Conservation (phyloP, 2,888 invertebrate genomes). For the Spatulosminthurus flaviceps region DNA sequence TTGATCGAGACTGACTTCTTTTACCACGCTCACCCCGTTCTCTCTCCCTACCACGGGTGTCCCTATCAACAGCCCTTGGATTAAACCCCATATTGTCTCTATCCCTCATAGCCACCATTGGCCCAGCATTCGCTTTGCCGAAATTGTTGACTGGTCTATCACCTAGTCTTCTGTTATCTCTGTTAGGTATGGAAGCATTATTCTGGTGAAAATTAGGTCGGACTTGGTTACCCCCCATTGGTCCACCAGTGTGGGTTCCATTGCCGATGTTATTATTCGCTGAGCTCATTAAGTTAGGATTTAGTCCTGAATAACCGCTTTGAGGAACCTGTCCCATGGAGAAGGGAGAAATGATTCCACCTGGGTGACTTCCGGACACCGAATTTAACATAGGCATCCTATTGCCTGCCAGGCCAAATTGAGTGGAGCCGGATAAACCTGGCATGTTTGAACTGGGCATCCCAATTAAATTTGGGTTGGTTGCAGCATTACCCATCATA, state of each 20-base stretch:
- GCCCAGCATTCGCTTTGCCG: neutral
- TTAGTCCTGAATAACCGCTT: constrained; percentile 21
- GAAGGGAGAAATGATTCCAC: constrained; percentile 4
- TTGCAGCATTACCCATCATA: constrained; percentile 30
- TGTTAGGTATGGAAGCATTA: constrained; percentile 5
- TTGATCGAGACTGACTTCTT: constrained; percentile 57
- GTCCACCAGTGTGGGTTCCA: constrained; percentile 22
- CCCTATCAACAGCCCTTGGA: neutral
- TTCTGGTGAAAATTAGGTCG: constrained; percentile 34
- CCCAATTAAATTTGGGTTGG: constrained; percentile 31
- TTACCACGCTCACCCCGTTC: constrained; percentile 46
- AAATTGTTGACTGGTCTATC: constrained; percentile 19
- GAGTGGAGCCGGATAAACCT: neutral
- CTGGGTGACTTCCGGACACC: neutral
- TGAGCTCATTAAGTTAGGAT: constrained; percentile 1
- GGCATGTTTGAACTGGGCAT: neutral
- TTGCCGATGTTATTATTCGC: neutral
- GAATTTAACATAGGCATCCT: constrained; percentile 21
- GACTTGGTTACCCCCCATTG: neutral
- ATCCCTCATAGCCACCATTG: neutral
- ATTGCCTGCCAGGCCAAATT: constrained; percentile 37
- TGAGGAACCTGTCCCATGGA: constrained; percentile 27
- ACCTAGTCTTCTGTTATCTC: neutral
- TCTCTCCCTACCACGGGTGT: constrained; percentile 45
- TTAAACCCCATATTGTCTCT: neutral